Evolutionary conservation across 2,797 vertebrate genomes (phyloP).

Genomic region (Lerista edwardsae): DNA sequence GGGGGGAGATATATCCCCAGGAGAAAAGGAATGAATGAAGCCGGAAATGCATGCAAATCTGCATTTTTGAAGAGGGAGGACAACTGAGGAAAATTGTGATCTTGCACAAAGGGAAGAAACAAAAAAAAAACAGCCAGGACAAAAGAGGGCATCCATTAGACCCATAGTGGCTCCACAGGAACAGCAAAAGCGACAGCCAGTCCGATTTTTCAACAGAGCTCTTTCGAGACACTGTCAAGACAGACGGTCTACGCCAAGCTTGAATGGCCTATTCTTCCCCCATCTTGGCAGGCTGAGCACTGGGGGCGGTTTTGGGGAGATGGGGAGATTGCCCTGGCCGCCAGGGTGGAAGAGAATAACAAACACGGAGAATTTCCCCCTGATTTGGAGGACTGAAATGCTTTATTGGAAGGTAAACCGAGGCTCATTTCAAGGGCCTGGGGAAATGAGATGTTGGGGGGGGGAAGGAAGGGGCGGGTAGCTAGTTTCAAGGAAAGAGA

Average conservation of each 20-base stretch:
- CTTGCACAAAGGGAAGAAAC: slow-evolving; percentile 20
- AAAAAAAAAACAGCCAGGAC: slow-evolving; percentile 8
- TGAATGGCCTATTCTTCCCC: slow-evolving; percentile 32
- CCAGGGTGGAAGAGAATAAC: background rate
- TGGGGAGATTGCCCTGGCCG: background rate
- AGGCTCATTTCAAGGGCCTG: background rate
- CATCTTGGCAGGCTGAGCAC: background rate
- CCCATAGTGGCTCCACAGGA: slow-evolving; percentile 23
- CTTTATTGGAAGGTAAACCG: background rate
- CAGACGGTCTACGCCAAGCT: slow-evolving; percentile 38
- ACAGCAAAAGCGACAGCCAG: slow-evolving; percentile 30
- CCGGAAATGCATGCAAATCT: background rate
- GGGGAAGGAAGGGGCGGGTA: slow-evolving; percentile 13
- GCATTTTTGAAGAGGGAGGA: background rate
- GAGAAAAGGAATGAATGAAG: background rate
- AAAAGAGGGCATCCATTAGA: slow-evolving; percentile 10
- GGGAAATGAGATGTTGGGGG: background rate
- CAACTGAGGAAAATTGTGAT: slow-evolving; percentile 36
- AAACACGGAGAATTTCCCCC: background rate
- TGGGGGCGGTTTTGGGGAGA: slow-evolving; percentile 9
- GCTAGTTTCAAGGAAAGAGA: slow-evolving; percentile 19
- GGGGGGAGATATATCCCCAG: background rate
- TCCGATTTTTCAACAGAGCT: background rate
- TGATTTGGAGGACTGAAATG: background rate
- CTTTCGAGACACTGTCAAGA: slow-evolving; percentile 4